phyloP scores from a whole-genome alignment of 1,140 invertebrate species.

The Pemphigus obesinymphae region DNA sequence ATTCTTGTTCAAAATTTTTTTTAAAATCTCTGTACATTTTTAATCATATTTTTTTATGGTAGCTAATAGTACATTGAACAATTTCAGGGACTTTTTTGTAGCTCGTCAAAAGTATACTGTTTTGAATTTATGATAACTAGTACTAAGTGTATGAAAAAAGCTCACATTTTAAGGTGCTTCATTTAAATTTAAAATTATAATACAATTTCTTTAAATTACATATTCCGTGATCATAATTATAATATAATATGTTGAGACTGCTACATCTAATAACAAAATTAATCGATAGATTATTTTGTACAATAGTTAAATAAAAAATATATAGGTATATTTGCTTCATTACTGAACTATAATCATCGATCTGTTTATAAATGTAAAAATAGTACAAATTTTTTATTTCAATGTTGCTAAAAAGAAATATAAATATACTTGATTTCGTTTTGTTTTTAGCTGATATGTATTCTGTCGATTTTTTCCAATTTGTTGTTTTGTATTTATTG shows the following conservation, averaged over 20 bases:
- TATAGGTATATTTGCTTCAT: not conserved
- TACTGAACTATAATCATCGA: not conserved
- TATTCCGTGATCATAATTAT: not conserved
- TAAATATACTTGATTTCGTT: not conserved
- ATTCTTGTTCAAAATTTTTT: not conserved
- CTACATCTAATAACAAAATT: not conserved
- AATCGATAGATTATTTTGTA: slow-evolving; percentile 6
- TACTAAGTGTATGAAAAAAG: slow-evolving; percentile 20
- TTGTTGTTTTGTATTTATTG: slow-evolving; percentile 33
- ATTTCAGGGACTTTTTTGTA: not conserved
- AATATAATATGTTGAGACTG: slow-evolving; percentile 18
- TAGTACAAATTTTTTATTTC: slow-evolving; percentile 28
- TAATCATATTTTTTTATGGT: slow-evolving; percentile 10
- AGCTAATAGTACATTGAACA: not conserved
- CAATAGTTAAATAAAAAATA: too few relatives aligned
- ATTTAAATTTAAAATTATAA: not conserved
- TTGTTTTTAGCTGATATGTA: not conserved
- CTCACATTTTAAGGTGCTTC: slow-evolving; percentile 38
- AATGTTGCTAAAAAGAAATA: not conserved
- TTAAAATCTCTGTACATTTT: slow-evolving; percentile 16
- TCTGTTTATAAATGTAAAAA: not conserved
- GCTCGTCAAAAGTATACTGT: not conserved
- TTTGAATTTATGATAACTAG: slow-evolving; percentile 16
- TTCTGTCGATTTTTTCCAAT: not conserved
- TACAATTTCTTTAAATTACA: not conserved